These are phyloP conservation scores for Garrulus glandarius DNA, from an alignment of 2,797 vertebrate species.

Conservation along the genomic window DNA sequence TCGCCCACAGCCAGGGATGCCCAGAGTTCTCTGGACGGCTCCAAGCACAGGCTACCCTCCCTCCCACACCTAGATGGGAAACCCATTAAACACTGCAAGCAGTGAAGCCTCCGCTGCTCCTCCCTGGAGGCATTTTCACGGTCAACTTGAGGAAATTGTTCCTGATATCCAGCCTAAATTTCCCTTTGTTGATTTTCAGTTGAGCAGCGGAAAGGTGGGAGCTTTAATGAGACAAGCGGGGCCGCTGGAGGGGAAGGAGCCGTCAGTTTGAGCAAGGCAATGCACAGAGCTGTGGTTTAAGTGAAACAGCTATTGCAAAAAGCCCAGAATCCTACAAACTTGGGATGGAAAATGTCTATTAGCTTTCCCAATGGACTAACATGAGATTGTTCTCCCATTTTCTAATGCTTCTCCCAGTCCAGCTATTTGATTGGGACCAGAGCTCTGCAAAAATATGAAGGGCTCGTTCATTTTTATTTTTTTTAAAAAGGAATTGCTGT, in stretches of 20 bases:
- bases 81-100: slow-evolving; percentile 6
- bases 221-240: slow-evolving; percentile 56
- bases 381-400: slow-evolving; percentile 24
- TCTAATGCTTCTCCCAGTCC: slow-evolving; percentile 47
- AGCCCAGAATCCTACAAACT: slow-evolving; percentile 14
- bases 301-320: not conserved
- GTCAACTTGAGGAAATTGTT: slow-evolving; percentile 59
- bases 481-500: not conserved
- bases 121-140: slow-evolving; percentile 21
- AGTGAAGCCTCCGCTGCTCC: not conserved
- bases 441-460: slow-evolving; percentile 7
- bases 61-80: slow-evolving; percentile 30
- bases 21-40: accelerated
- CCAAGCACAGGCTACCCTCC: not conserved
- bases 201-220: slow-evolving; percentile 60
- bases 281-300: slow-evolving; percentile 43
- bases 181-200: slow-evolving; percentile 57
- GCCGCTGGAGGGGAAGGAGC: slow-evolving; percentile 46
- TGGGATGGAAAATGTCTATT: slow-evolving; percentile 48
- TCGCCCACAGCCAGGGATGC: not conserved
- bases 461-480: not conserved
- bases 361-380: slow-evolving; percentile 27
- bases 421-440: slow-evolving; percentile 57
- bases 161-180: slow-evolving; percentile 43
- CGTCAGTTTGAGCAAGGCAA: slow-evolving; percentile 50